Conservation (phyloP, 2,797 vertebrate genomes). For the Crocidura indochinensis region DNA sequence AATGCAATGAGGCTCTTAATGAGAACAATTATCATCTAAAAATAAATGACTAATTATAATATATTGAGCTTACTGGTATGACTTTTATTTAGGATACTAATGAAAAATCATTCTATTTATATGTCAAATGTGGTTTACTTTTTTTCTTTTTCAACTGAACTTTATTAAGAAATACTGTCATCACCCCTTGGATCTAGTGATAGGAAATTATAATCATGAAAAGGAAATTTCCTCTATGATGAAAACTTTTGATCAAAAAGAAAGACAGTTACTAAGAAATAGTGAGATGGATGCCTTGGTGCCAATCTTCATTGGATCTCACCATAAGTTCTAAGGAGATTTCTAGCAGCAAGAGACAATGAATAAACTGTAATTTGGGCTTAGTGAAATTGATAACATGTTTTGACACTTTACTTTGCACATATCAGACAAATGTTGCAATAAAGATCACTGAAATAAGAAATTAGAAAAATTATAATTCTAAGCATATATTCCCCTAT, state of each 20-base stretch:
- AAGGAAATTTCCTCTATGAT: background rate
- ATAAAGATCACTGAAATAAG: background rate
- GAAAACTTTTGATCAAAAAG: background rate
- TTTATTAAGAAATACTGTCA: background rate
- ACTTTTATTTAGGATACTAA: background rate
- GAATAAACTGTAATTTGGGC: background rate
- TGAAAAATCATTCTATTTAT: background rate
- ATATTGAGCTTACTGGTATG: background rate
- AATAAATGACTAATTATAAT: background rate
- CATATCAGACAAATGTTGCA: background rate
- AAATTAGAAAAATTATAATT: too few relatives aligned
- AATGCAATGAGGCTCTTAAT: background rate
- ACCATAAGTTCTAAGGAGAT: background rate
- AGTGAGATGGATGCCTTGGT: background rate
- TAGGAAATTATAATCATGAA: background rate
- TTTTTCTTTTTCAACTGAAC: background rate
- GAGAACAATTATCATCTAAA: background rate
- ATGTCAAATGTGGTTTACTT: background rate
- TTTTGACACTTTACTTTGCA: background rate
- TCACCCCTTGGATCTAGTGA: background rate
- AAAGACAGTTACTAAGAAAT: background rate
- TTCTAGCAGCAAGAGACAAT: too few relatives aligned
- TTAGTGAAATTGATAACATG: background rate
- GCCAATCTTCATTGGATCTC: background rate
- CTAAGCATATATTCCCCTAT: too few relatives aligned